phyloP scores from a whole-genome alignment of 1,140 invertebrate species.

The Triops cancriformis region DNA sequence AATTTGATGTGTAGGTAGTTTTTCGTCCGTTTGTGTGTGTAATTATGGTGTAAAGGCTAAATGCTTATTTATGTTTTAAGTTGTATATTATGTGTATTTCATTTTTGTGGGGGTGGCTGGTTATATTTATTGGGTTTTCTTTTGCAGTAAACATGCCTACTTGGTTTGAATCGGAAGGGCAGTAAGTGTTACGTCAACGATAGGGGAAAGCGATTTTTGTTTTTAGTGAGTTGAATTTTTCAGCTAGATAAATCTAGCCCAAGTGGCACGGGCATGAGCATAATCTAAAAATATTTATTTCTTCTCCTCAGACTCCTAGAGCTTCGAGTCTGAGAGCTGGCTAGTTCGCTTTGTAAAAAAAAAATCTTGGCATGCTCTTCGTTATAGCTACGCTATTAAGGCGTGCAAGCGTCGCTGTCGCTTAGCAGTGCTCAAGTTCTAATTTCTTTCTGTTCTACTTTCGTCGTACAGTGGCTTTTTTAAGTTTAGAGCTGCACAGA shows the following conservation, averaged over 20 bases:
- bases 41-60: neutral
- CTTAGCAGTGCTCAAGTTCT: neutral
- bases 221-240: conserved; percentile 1
- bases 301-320: neutral
- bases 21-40: neutral
- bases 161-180: neutral
- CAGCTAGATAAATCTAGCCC: neutral
- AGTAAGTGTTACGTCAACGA: conserved; percentile 4
- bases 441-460: neutral
- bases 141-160: neutral
- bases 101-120: neutral
- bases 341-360: neutral
- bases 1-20: neutral
- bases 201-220: neutral
- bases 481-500: neutral
- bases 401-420: neutral
- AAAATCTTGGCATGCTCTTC: neutral
- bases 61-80: too few species aligned
- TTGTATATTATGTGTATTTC: too few species aligned
- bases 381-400: neutral
- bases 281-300: neutral
- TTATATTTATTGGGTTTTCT: neutral
- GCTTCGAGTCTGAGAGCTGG: neutral
- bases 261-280: neutral
- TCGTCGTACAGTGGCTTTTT: neutral